Evolutionary conservation across 2,888 invertebrate genomes (phyloP).

Genomic region (Nomada lathburiana): DNA sequence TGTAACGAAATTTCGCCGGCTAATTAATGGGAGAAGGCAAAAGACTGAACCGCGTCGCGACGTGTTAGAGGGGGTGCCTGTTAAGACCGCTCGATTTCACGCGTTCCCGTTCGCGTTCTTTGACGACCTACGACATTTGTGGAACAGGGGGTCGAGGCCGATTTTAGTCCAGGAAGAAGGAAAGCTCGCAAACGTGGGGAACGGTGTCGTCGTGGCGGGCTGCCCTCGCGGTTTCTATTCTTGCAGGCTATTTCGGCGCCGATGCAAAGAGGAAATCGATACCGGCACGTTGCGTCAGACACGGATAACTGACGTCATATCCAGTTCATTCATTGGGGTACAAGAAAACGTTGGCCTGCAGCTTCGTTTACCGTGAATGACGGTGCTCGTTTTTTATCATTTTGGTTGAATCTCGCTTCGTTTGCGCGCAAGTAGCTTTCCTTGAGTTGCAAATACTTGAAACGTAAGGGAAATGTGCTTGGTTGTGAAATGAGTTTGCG

Average conservation of each 20-base stretch:
- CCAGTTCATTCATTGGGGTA: conserved; percentile 47
- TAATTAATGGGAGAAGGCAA: conserved; percentile 52
- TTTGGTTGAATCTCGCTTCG: too few species aligned
- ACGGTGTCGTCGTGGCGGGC: not conserved
- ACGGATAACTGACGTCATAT: conserved; percentile 49
- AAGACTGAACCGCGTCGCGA: conserved; percentile 25
- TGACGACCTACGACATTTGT: not conserved
- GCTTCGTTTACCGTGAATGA: conserved; percentile 10
- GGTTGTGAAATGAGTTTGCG: too few species aligned
- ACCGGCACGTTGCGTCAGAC: conserved; percentile 39
- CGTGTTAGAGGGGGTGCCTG: not conserved
- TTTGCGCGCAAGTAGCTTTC: too few species aligned
- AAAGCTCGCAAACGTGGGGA: not conserved
- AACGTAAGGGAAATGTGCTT: too few species aligned
- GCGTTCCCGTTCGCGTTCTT: conserved; percentile 2
- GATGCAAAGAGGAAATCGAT: conserved; percentile 46
- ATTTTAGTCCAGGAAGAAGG: conserved; percentile 1
- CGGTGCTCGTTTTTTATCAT: not conserved
- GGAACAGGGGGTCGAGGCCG: conserved; percentile 7
- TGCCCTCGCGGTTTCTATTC: conserved; percentile 15
- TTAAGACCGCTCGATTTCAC: conserved; percentile 4
- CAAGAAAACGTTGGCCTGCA: conserved; percentile 35
- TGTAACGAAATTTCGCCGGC: conserved; percentile 62
- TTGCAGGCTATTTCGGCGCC: conserved; percentile 28
- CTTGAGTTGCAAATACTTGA: too few species aligned